Evolutionary conservation across 2,888 invertebrate species (phyloP).

Genomic region (Brassicogethes aeneus): DNA sequence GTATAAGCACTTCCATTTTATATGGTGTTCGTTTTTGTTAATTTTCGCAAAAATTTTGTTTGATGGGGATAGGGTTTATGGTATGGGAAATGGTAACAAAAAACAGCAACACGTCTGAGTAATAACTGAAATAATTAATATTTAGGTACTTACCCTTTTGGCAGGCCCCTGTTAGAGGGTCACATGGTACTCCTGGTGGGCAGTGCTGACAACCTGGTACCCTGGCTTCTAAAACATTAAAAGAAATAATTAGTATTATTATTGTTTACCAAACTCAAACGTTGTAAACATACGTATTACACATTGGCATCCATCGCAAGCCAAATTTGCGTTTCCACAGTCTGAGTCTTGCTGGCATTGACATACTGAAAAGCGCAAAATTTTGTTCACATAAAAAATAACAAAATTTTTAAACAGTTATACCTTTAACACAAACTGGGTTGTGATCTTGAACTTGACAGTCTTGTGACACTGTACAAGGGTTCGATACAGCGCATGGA

Average conservation of each 20-base stretch:
- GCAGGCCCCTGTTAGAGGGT: slow-evolving; percentile 72
- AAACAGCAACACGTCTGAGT: slow-evolving; percentile 38
- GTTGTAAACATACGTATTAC: slow-evolving; percentile 46
- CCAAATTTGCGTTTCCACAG: slow-evolving; percentile 48
- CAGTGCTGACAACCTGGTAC: slow-evolving; percentile 59
- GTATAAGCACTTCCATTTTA: slow-evolving; percentile 22
- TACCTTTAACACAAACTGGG: slow-evolving; percentile 76
- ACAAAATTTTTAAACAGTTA: slow-evolving; percentile 11
- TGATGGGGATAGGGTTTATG: slow-evolving; percentile 8
- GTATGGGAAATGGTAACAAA: slow-evolving; percentile 15
- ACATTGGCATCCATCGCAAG: slow-evolving; percentile 66
- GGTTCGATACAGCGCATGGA: slow-evolving; percentile 68
- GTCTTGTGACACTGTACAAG: slow-evolving; percentile 65
- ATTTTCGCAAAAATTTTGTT: slow-evolving; percentile 13
- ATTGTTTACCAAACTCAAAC: neutral
- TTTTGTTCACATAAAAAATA: slow-evolving; percentile 6
- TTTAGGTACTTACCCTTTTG: slow-evolving; percentile 61
- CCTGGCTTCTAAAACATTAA: slow-evolving; percentile 21
- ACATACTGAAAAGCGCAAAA: slow-evolving; percentile 50
- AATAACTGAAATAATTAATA: slow-evolving; percentile 5
- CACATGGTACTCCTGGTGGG: slow-evolving; percentile 67
- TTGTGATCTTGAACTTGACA: slow-evolving; percentile 78
- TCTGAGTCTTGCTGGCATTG: slow-evolving; percentile 62
- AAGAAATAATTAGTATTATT: neutral
- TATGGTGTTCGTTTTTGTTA: slow-evolving; percentile 23